Evolutionary conservation across 2,113 vertebrate genomes (phyloP).

Genomic region (Eclectus roratus): DNA sequence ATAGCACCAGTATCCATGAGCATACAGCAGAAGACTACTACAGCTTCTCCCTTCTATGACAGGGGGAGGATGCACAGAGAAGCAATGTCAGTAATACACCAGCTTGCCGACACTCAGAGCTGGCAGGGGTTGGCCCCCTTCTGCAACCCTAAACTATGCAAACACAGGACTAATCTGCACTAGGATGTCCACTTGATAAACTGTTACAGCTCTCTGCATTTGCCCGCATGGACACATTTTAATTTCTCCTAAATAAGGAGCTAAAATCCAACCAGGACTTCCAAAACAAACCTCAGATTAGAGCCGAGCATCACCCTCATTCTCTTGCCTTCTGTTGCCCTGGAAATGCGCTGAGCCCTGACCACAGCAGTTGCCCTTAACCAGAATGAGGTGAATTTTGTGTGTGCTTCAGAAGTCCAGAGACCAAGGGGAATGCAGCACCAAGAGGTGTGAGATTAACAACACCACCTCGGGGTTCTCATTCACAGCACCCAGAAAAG

Average conservation of each 20-base stretch:
- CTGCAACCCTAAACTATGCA: not conserved
- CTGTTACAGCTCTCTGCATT: not conserved
- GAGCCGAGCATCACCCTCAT: not conserved
- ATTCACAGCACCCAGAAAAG: not conserved
- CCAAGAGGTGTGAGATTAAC: not conserved
- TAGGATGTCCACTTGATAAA: not conserved
- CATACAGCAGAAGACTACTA: not conserved
- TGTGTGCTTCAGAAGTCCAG: not conserved
- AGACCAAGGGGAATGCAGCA: not conserved
- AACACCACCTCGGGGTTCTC: not conserved
- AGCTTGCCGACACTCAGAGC: not conserved
- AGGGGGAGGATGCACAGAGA: not conserved
- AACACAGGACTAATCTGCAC: rapidly evolving
- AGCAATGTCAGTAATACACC: not conserved
- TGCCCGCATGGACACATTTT: not conserved
- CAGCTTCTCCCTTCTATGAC: not conserved
- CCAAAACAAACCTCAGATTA: not conserved
- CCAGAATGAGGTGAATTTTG: not conserved
- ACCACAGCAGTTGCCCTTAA: not conserved
- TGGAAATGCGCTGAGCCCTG: not conserved
- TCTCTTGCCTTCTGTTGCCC: not conserved
- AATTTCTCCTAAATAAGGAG: not conserved
- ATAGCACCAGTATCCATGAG: not conserved
- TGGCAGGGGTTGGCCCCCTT: not conserved
- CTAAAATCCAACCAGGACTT: not conserved